A percentile compares a stretch with the other conserved stretches of the same genome.
These are phyloP conservation scores for Turritopsis dohrnii DNA, from an alignment of 30 jellyfish, hydroid and myxozoan species.

Conservation along the genomic window DNA sequence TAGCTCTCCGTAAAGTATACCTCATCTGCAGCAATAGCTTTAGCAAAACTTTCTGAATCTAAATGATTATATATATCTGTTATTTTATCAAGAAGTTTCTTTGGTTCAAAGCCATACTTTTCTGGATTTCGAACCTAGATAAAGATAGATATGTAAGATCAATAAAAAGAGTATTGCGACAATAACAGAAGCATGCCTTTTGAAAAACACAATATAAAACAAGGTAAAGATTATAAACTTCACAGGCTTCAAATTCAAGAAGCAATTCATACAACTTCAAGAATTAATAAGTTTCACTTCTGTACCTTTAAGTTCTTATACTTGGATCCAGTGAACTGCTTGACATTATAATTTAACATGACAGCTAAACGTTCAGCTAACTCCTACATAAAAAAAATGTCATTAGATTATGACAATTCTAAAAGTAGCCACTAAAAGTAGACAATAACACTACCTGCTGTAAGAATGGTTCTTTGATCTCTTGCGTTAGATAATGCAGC, in stretches of 20 bases:
- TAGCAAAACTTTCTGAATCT: slow-evolving; percentile 65
- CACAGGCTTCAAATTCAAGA: too few relatives aligned
- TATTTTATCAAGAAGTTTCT: slow-evolving; percentile 57
- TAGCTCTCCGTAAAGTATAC: slow-evolving; percentile 18
- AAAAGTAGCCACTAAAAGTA: background rate
- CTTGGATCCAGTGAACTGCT: slow-evolving; percentile 83
- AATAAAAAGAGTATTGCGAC: background rate
- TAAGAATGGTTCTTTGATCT: slow-evolving; percentile 66
- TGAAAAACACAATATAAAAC: too few relatives aligned
- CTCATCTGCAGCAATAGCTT: slow-evolving; percentile 94
- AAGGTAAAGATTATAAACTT: too few relatives aligned
- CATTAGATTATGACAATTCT: background rate
- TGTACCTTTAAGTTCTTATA: slow-evolving; percentile 73
- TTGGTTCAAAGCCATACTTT: slow-evolving; percentile 91
- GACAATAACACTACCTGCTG: slow-evolving; percentile 40
- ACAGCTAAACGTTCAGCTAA: slow-evolving; percentile 78
- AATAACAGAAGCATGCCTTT: too few relatives aligned
- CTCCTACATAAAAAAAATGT: slow-evolving; percentile 34
- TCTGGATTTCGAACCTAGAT: slow-evolving; percentile 77
- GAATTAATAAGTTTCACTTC: background rate
- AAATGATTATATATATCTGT: slow-evolving; percentile 78
- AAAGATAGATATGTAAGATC: background rate
- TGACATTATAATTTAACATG: slow-evolving; percentile 87
- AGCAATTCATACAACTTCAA: too few relatives aligned
- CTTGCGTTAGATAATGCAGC: slow-evolving; percentile 81